Base-by-base conservation (phyloP, 2,888 invertebrate species). In the Opisthograptis luteolata region DNA sequence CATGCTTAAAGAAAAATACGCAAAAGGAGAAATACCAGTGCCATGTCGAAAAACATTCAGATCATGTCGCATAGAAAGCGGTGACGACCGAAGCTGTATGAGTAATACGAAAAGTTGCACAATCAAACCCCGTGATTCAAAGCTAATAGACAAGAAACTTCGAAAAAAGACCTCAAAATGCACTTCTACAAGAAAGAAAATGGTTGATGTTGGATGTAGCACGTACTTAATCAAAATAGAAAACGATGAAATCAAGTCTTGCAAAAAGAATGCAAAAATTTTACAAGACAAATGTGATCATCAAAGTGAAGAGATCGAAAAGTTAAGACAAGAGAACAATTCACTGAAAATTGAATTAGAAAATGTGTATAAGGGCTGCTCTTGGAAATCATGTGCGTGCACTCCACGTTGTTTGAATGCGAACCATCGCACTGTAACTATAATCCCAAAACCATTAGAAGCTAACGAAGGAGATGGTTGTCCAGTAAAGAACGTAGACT, bases 331-430 rank as follows among this genome's bases (percentile, higher is more conserved):
- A 30, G 84, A 87, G 60, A 89, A 87, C 44, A 55, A 56, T 32
- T 66, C 71, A 0, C 58, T 89, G 25, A 84, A 75, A 64, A 60
- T 68, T 25, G 79, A 87, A 66, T 51, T 87, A n/a, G 68, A 76
- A 34, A 76, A 76, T 22, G 54, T 73, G 25, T 68, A 71, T 22
- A 73, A 73, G 30, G 68, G 58, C 2, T 51, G 46, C 9, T 61
- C 68, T 24, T 60, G 72, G 60, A 69, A 68, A 28, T 54, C 66
- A 5, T 8, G 57, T 9, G 59, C 59, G 37, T 59, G 50, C 35
- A 30, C 51, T 12, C 56, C 57, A 7, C 51, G 46, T 14, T 48
- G 27, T 1, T 53, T 47, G n/a, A 6, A 13, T 10, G 3, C n/a
- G 20, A 35, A 59, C n/a, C 58, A 52, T 31, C 57, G 66, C 20